Base-by-base conservation (phyloP, 2,113 vertebrate species). In the Sus scrofa region DNA sequence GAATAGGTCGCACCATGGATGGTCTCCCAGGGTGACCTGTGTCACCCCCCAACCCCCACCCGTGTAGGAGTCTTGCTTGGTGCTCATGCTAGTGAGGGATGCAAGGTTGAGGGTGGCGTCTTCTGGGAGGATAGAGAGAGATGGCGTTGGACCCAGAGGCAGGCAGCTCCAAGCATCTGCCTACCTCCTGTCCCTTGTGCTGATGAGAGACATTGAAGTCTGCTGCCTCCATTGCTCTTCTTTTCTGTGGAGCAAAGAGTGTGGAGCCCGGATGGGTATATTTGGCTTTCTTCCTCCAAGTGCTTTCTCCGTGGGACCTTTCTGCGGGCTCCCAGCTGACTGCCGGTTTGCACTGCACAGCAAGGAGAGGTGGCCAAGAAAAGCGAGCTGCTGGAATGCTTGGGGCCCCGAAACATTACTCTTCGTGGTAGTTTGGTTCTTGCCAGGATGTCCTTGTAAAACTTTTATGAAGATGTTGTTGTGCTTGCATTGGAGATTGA, bases 371-470 rank as follows among this genome's bases (percentile, higher is more conserved):
- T 96, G 74, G 97, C 98, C 98, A 98, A 98, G 98, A 96, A 98
- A 97, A 98, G 97, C 54, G 0, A 65, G 2, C 97, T 93, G 89
- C 97, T 94, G 96, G 95, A 98, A 91, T 63, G 84, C 88, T 95
- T 75, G 39, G 97, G 91, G 92, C 96, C 97, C 95, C 83, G 1
- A 94, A 95, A 89, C 27, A 88, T 92, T 97, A 92, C 87, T 26
- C 96, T 97, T 94, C 88, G 52, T 95, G 95, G 96, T 95, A 74
- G 79, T 95, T 96, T 65, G 93, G 56, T 74, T 97, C 96, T 92
- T 97, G 97, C 93, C 95, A 98, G 93, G 84, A 97, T 97, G 89
- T 94, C 93, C 93, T 97, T 97, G 95, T 97, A 98, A 96, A 98
- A 98, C 92, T 96, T 97, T 97, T 94, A 97, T 97, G 97, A 92